Evolutionary conservation across 1,140 invertebrate species (phyloP), one percentile per base, ranked within the genome.

Genomic region (Bombus pyrosoma): DNA sequence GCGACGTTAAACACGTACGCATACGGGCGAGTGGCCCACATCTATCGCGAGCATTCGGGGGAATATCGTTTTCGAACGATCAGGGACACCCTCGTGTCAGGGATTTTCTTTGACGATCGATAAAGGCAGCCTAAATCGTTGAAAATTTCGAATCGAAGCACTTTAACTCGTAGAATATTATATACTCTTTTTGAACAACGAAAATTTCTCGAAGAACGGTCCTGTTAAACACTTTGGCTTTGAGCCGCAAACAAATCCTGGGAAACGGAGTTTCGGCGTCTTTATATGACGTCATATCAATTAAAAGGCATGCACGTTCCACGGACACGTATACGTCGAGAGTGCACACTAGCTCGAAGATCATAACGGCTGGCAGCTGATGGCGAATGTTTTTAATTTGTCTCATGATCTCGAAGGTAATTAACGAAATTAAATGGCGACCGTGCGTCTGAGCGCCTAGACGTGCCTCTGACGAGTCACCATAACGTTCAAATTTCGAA

Each of bases 251-350:
- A 88, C 74, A 84, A 89, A 91, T 91, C 90, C 86, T 89, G 90
- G 83, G 86, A 91, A 91, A 71, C 32, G 28, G 72, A 59, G 43
- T 86, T 80, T 78, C 64, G 71, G 68, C 39, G 68, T 34, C 79
- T 81, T 71, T 79, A 81, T 64, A 86, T 91, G 90, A 91, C 90
- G 82, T 91, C 89, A 91, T 81, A 69, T 77, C 82, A 91, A 91
- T 91, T 91, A 91, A 89, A 91, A 89, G 66, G 80, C 81, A 84
- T 87, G 71, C 74, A 86, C 77, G 77, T 75, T 69, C 10, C 22
- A 68, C 59, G 32, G 72, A 75, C 75, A 72, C 53, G 84, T 64
- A 88, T 43, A 32, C 32, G 13, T 37, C 25, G 47, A 28, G 13
- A 13, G 34, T 12, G 32, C 62, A 62, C 47, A 22, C 22, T 5